Evolutionary conservation across 2,888 invertebrate species (phyloP), one percentile per base, ranked within the genome.

Genomic region (Philopedon plagiatum): DNA sequence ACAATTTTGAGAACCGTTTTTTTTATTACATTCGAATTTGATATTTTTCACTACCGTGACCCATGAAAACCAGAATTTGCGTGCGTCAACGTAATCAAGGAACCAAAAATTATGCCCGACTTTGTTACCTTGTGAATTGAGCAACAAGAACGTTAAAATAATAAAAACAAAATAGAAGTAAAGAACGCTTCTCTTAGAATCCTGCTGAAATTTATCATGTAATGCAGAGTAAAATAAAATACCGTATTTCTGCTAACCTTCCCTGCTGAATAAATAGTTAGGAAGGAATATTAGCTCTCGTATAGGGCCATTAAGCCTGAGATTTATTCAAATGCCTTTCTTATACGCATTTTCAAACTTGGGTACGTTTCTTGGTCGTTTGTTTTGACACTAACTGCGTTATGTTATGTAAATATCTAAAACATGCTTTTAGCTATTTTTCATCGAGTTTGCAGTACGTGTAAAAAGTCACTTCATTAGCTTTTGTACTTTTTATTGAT

Each of bases 271-370:
- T 66, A 74, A 71, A 76, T 75, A 67, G 76, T 73, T 76, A 73
- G 70, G 69, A 73, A 72, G 65, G 68, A 57, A 76, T 76, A 77
- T 76, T 72, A 76, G 76, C 75, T 76, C 67, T 69, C 65, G 62
- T 73, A 63, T 75, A 29, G 76, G 77, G 64, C 76, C 77, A 78
- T 78, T 78, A 77, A 76, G 76, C 76, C 44, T 46, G 74, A 73
- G 76, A 78, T 78, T 78, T 78, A 78, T 78, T 77, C 77, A 77
- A 77, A 77, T 64, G 68, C 56, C 37, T 71, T 71, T 62, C 70
- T 64, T 60, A 71, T 63, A 60, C 65, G 54, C 66, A 32, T 71
- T 71, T 66, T 66, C 66, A 71, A 60, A 65, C 71, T 65, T 60
- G 60, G 65, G 58, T 54, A 71, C 71, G 54, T 65, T 71, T 65